Evolutionary conservation across 2,797 vertebrate genomes (phyloP).

Genomic region (Eulemur mongoz): DNA sequence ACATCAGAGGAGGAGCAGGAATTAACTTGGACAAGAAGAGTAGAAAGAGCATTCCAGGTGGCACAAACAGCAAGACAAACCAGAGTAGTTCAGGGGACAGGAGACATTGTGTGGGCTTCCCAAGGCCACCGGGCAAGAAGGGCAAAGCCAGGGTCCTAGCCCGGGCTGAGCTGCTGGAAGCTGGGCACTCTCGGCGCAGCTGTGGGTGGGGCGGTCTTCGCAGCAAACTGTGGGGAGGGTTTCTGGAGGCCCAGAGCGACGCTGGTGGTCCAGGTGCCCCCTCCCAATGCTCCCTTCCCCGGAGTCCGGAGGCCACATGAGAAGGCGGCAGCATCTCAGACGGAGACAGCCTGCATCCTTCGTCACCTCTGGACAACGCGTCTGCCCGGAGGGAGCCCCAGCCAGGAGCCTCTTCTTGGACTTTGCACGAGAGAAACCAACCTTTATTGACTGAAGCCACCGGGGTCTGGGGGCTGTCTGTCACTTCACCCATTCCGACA

Average conservation of each 20-base stretch:
- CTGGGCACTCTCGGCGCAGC: fast-evolving
- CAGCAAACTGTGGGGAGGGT: not conserved
- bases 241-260: not conserved
- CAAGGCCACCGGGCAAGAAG: not conserved
- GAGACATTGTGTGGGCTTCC: not conserved
- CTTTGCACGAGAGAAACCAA: not conserved
- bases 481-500: not conserved
- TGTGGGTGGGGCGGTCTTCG: not conserved
- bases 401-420: not conserved
- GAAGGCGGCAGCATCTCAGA: not conserved
- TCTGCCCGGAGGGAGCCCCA: not conserved
- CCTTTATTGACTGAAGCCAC: not conserved
- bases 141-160: not conserved
- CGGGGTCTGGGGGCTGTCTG: not conserved
- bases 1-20: not conserved
- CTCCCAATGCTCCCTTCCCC: not conserved
- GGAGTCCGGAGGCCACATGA: not conserved
- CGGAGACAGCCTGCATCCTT: not conserved
- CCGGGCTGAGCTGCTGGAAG: not conserved
- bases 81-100: not conserved
- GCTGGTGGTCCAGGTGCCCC: too few relatives aligned
- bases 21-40: too few relatives aligned
- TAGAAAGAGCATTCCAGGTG: not conserved
- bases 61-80: not conserved
- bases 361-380: fast-evolving